Base-by-base conservation (phyloP, 1,140 invertebrate species). In the Pollicipes pollicipes region DNA sequence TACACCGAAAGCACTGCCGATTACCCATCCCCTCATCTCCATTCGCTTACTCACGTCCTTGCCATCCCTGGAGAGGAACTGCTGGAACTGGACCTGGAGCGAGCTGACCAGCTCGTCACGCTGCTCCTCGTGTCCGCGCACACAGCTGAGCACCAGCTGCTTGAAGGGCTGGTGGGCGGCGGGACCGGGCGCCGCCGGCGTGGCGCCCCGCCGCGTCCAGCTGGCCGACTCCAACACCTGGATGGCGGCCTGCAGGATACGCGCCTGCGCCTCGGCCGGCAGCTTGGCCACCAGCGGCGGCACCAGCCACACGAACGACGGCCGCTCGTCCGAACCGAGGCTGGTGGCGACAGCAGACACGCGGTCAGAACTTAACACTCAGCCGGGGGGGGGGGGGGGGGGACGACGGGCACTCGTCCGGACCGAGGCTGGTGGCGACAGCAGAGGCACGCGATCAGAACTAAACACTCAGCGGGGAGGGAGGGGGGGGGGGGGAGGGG, bases 81-180 rank as follows among this genome's bases (percentile, higher is more conserved):
- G 93, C 0, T 90, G 90, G 3, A 98, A 83, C 76, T 98, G 95
- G 1, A 87, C 88, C 78, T 95, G 88, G 26, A 98, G 81, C 0
- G 94, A 96, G n/a, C 88, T 88, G 0, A 97, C 82, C 3, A 98
- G 81, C 32, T 88, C 88, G 81, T 97, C 94, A 74, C 91, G 84
- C 78, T 95, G 91, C 78, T 97, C 93, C 78, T 98, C 95, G 80
- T 97, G 93, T 8, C 93, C 91, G 76, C 95, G 89, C 0, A 98
- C 80, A 78, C 96, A 98, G 4, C 92, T 96, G 1, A 97, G 81
- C 17, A 98, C 90, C 24, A 98, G 83, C 0, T 90, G 91, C 27
- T 97, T 81, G 77, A 98, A 96, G 10, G 95, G 95, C 76, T 97
- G 91, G 83, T 97, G 92, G 76, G 81, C 81, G 63, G 84, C 73